Percentiles rank a stretch among this genome's conserved stretches.
These are phyloP conservation scores for Halcyon senegalensis DNA, from an alignment of 2,113 vertebrate species.

Conservation along the genomic window DNA sequence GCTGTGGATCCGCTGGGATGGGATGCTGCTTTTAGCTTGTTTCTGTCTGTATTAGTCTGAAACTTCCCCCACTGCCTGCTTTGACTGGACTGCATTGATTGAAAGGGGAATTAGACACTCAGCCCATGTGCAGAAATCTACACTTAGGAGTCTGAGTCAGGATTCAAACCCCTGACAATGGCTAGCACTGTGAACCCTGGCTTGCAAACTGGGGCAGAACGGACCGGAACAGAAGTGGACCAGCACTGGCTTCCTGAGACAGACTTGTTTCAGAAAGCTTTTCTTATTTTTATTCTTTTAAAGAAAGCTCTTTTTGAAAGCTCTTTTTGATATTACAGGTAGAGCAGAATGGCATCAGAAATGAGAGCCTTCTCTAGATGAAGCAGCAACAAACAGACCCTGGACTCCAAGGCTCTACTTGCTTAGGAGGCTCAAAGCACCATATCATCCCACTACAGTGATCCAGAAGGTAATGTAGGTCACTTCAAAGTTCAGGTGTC, in stretches of 20 bases:
- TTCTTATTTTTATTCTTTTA: neutral
- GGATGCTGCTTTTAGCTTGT: neutral
- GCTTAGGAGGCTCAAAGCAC: neutral
- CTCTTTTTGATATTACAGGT: neutral
- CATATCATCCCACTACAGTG: too few relatives aligned
- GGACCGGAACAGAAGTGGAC: neutral
- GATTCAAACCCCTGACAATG: neutral
- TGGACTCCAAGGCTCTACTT: neutral
- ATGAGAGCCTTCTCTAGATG: neutral
- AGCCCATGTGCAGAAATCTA: neutral
- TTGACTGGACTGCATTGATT: neutral
- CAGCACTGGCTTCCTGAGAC: neutral
- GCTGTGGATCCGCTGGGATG: fast-evolving
- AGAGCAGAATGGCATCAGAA: neutral
- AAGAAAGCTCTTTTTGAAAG: neutral
- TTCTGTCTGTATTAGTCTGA: neutral
- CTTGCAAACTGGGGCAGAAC: neutral
- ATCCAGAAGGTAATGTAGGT: neutral
- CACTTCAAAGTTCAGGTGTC: neutral
- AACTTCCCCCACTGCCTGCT: neutral
- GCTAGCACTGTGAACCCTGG: neutral
- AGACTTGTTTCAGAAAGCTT: neutral
- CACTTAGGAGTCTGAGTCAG: fast-evolving
- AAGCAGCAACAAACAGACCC: neutral
- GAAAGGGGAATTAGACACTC: neutral